These are phyloP conservation scores for Hipposideros larvatus DNA, from an alignment of 2,797 vertebrate species.

Conservation along the genomic window DNA sequence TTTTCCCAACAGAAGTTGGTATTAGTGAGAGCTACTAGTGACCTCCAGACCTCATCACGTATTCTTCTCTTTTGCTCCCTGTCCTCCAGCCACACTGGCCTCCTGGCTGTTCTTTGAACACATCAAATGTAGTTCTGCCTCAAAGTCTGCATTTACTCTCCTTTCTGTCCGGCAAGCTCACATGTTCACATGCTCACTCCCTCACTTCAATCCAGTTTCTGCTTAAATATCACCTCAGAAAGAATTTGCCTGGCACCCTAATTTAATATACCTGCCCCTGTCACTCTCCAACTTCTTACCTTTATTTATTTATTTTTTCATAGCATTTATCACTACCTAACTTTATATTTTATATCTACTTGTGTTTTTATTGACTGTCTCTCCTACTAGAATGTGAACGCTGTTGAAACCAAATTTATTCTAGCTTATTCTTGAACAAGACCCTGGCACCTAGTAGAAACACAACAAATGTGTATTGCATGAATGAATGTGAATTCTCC, in stretches of 20 bases:
- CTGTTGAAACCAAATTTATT: background rate
- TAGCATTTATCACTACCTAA: background rate
- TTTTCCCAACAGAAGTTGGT: constrained; percentile 11
- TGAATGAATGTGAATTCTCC: constrained; percentile 12
- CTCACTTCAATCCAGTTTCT: background rate
- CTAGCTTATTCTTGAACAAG: background rate
- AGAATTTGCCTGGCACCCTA: background rate
- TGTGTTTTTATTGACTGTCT: background rate
- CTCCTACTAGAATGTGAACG: background rate
- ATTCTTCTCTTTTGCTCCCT: background rate
- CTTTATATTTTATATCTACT: background rate
- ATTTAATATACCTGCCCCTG: background rate
- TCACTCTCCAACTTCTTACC: background rate
- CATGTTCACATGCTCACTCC: background rate
- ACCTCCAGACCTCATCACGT: accelerated
- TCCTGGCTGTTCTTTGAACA: background rate
- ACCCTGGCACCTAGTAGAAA: background rate
- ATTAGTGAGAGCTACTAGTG: background rate
- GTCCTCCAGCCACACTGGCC: background rate
- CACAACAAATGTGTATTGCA: background rate
- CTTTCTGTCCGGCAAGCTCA: background rate
- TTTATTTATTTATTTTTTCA: background rate
- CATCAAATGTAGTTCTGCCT: background rate
- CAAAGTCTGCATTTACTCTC: background rate
- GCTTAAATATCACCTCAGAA: background rate